A percentile compares a stretch with the other conserved stretches of the same genome.
These are phyloP conservation scores for Galeopsomyia nigrocyanea DNA, from an alignment of 2,888 invertebrate species.

Conservation along the genomic window DNA sequence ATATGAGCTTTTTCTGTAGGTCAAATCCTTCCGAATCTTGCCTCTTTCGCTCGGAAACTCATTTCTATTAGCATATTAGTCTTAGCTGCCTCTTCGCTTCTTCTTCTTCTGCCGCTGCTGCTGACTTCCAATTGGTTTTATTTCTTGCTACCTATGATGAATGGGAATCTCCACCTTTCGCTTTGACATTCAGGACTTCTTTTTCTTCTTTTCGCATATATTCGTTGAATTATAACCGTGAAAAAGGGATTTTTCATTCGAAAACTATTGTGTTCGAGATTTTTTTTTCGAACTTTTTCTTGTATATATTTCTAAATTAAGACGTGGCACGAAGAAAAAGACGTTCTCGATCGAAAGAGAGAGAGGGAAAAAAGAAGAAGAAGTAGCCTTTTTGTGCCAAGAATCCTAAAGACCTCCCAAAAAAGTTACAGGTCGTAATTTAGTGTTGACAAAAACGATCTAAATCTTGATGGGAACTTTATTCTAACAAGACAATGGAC, in stretches of 20 bases:
- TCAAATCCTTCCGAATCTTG: conserved; percentile 25
- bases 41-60: background rate
- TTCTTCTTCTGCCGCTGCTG: too few relatives aligned
- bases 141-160: too few relatives aligned
- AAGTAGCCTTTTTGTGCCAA: conserved; percentile 3
- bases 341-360: conserved; percentile 11
- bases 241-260: too few relatives aligned
- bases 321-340: conserved; percentile 16
- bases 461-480: conserved; percentile 34
- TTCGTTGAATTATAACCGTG: too few relatives aligned
- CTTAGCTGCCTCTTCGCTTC: conserved; percentile 4
- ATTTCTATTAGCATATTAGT: conserved; percentile 10
- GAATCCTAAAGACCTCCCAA: conserved; percentile 24
- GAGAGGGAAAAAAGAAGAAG: conserved; percentile 8
- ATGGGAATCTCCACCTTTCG: background rate
- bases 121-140: too few relatives aligned
- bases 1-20: conserved; percentile 40
- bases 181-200: background rate
- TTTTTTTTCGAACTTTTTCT: too few relatives aligned
- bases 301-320: conserved; percentile 34
- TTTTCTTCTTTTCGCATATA: too few relatives aligned
- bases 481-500: conserved; percentile 33
- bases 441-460: conserved; percentile 36
- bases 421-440: conserved; percentile 37
- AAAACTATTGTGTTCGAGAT: too few relatives aligned